Base-by-base conservation (phyloP, 2,113 vertebrate species). In the Lophochroa leadbeateri region DNA sequence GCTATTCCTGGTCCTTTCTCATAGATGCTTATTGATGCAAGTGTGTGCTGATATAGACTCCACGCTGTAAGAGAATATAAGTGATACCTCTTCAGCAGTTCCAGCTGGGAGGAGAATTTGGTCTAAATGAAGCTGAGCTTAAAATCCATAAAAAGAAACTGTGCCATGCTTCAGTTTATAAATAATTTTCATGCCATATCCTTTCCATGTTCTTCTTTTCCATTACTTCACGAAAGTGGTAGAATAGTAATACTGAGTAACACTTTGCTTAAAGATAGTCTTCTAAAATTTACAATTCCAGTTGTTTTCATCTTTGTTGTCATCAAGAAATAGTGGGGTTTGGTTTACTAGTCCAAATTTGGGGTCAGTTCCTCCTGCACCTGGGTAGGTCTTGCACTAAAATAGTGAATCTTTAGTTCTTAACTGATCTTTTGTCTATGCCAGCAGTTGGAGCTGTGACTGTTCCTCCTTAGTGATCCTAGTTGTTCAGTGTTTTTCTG, bases 131-230 rank as follows among this genome's bases (percentile, higher is more conserved):
- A 91, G 67, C 50, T 50, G 86, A 83, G 86, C 63, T 69, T 96
- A 88, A 95, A 90, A 94, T 91, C 75, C 49, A 17, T 80, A 67
- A 90, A 87, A 91, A 92, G 76, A 94, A 94, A 88, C 81, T 60
- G 76, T 96, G 85, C 82, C 75, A 71, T 5, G 6, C 71, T 55
- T 94, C 41, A 14, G 74, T 58, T 82, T 83, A 93, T 90, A 93
- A 94, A 90, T 96, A 93, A 76, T 49, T 60, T 50, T 15, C 0
- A 1, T 90, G 76, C 82, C 27, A 5, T 63, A 92, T 92, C 68
- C 35, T 92, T 86, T 43, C 44, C 43, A 5, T 24, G 35, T 67
- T 77, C 43, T 18, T 82, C 79, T 93, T 39, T 39, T 23, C 58
- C 55, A 1, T 77, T 83, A 90, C 88, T 74, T 92, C 33, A 23